phyloP scores from a whole-genome alignment of 2,113 vertebrate species.

The Pongo pygmaeus region DNA sequence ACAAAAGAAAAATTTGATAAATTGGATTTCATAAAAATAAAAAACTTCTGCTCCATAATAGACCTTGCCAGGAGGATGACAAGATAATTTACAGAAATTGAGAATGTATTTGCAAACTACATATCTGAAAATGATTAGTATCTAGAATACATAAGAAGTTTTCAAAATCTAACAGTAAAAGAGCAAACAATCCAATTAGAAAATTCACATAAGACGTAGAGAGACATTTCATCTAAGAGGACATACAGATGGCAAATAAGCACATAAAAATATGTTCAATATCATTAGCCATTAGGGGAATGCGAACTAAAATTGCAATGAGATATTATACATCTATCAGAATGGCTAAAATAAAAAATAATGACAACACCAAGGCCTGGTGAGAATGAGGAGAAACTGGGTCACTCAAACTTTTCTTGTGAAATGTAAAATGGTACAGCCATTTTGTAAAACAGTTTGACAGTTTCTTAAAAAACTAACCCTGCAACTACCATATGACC shows the following conservation, averaged over 20 bases:
- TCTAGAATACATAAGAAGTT: background rate
- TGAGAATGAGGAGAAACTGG: background rate
- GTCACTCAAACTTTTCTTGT: background rate
- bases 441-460: background rate
- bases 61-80: background rate
- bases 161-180: background rate
- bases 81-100: background rate
- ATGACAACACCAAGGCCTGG: too few species aligned
- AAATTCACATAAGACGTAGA: background rate
- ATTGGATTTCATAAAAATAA: background rate
- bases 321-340: background rate
- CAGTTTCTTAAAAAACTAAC: background rate
- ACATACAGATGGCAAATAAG: background rate
- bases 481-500: background rate
- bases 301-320: background rate
- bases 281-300: background rate
- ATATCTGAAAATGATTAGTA: background rate
- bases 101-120: background rate
- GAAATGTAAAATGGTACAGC: background rate
- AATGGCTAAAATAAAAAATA: background rate
- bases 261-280: background rate
- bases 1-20: background rate
- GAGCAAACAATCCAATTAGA: background rate
- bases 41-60: background rate
- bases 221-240: background rate